A percentile compares a stretch with the other conserved stretches of the same genome.
These are phyloP conservation scores for Pandemis corylana DNA, from an alignment of 2,888 invertebrate species.

Conservation along the genomic window DNA sequence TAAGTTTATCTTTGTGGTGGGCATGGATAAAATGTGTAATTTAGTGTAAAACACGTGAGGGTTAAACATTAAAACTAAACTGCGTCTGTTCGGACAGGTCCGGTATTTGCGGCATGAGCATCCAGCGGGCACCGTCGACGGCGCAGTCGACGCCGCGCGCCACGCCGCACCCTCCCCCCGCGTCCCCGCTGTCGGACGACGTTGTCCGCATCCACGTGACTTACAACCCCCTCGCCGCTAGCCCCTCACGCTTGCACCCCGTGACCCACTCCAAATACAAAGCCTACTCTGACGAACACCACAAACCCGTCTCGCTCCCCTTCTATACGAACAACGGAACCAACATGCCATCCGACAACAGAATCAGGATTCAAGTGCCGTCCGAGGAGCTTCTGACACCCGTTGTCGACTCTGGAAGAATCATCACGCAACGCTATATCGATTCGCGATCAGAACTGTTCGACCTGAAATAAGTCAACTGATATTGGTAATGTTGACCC, in stretches of 20 bases:
- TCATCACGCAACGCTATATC: conserved; percentile 71
- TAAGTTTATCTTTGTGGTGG: not conserved
- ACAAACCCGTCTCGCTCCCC: conserved; percentile 73
- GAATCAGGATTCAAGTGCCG: conserved; percentile 89
- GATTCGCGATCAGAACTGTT: conserved; percentile 75
- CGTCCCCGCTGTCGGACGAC: conserved; percentile 86
- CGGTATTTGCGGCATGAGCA: conserved; percentile 80
- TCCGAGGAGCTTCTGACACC: conserved; percentile 88
- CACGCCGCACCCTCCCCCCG: conserved; percentile 86
- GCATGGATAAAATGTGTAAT: not conserved
- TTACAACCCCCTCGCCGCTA: conserved; percentile 85
- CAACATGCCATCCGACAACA: conserved; percentile 86
- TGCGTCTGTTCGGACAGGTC: conserved; percentile 58
- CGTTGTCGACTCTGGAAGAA: conserved; percentile 86
- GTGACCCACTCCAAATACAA: conserved; percentile 74
- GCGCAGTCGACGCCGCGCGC: conserved; percentile 87
- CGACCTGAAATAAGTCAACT: conserved; percentile 67
- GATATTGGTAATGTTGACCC: conserved; percentile 40
- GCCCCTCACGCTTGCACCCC: conserved; percentile 82
- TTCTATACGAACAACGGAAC: conserved; percentile 84
- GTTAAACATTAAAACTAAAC: not conserved
- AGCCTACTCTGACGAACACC: conserved; percentile 67
- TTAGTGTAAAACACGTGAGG: too few species aligned
- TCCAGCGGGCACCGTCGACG: conserved; percentile 82
- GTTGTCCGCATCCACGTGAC: conserved; percentile 92